Conservation (phyloP, 2,888 invertebrate genomes). For the Lochmaea crataegi region DNA sequence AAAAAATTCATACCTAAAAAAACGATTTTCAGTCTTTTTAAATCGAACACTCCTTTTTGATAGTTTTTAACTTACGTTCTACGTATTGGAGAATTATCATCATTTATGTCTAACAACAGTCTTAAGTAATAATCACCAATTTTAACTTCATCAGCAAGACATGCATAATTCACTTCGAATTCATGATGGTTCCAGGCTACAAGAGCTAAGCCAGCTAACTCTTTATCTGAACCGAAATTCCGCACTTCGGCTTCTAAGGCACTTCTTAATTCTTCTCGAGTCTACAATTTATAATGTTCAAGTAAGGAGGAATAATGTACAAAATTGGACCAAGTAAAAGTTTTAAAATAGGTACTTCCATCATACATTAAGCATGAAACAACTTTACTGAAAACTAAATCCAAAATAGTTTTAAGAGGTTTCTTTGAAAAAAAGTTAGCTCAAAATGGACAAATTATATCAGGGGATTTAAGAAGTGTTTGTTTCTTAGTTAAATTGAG, state of each 20-base stretch:
- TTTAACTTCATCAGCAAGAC: conserved; percentile 95
- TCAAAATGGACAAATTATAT: too few relatives aligned
- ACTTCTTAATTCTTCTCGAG: conserved; percentile 92
- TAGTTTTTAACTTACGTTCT: conserved; percentile 79
- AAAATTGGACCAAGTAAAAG: not conserved
- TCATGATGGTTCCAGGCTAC: conserved; percentile 99
- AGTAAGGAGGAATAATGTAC: not conserved
- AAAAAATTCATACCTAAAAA: conserved; percentile 91
- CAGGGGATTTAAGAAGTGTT: too few relatives aligned
- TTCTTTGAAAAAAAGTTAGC: too few relatives aligned
- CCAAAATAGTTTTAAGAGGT: too few relatives aligned
- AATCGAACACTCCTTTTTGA: not conserved
- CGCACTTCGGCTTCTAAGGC: conserved; percentile 94
- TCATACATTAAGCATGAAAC: too few relatives aligned
- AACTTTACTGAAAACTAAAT: too few relatives aligned
- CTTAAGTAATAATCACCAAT: conserved; percentile 98
- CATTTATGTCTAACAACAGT: conserved; percentile 91
- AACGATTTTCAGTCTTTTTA: not conserved
- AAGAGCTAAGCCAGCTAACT: conserved; percentile 81
- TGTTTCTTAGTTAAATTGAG: too few relatives aligned
- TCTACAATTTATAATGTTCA: conserved; percentile 67
- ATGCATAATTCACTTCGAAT: conserved; percentile 94
- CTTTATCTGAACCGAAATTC: conserved; percentile 89
- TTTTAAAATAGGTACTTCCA: too few relatives aligned
- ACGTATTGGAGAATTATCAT: conserved; percentile 87